A percentile compares a stretch with the other conserved stretches of the same genome.
Conservation (phyloP, 2,797 vertebrate genomes). For the Catamblyrhynchus diadema region DNA sequence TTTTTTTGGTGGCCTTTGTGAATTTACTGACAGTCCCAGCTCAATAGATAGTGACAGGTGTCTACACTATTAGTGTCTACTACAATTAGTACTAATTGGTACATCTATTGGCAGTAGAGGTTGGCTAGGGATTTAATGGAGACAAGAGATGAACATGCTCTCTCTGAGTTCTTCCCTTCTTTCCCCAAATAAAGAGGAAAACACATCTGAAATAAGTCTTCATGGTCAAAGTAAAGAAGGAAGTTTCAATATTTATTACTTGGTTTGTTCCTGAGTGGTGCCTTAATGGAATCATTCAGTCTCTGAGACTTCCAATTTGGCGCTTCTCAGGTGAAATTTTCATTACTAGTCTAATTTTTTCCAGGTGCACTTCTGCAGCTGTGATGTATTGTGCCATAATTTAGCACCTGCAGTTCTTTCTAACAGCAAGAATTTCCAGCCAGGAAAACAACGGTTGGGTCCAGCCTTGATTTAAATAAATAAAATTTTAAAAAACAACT, state of each 20-base stretch:
- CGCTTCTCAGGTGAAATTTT: conserved; percentile 68
- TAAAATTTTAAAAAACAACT: background rate
- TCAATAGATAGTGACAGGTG: conserved; percentile 64
- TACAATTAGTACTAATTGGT: conserved; percentile 66
- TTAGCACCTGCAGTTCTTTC: conserved; percentile 62
- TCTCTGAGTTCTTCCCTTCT: conserved; percentile 1
- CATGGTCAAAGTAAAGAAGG: conserved; percentile 19
- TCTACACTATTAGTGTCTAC: conserved; percentile 66
- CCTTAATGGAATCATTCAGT: conserved; percentile 60
- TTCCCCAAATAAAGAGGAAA: conserved; percentile 5
- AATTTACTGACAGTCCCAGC: conserved; percentile 45
- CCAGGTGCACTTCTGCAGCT: conserved; percentile 62
- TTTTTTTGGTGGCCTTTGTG: conserved; percentile 42
- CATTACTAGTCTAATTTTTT: conserved; percentile 66
- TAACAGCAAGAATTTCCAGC: conserved; percentile 35
- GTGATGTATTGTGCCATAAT: conserved; percentile 31
- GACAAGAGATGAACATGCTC: background rate
- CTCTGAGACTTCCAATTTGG: conserved; percentile 60
- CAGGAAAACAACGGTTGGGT: conserved; percentile 40
- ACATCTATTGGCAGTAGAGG: conserved; percentile 38
- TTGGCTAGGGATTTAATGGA: conserved; percentile 39
- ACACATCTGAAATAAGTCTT: conserved; percentile 11
- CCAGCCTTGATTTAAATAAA: conserved; percentile 36
- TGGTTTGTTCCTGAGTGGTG: conserved; percentile 12
- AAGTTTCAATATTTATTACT: conserved; percentile 55